Evolutionary conservation across 23 tunicate species (phyloP).

Genomic region (Styela plicata): DNA sequence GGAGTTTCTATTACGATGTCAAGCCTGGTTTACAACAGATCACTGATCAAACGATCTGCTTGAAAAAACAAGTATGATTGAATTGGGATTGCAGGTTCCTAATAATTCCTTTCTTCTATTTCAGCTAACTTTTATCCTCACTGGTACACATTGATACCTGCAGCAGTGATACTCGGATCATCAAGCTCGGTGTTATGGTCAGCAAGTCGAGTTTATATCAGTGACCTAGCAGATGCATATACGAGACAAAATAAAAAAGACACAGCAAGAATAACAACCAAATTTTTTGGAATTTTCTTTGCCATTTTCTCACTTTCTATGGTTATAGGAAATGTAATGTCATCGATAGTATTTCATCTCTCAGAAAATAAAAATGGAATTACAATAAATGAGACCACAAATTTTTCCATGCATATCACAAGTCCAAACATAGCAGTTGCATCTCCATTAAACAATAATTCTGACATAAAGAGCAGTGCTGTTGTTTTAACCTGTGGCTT

Average conservation of each 20-base stretch:
- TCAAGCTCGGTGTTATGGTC: slow-evolving; percentile 68
- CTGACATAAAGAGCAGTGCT: neutral
- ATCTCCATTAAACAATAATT: neutral
- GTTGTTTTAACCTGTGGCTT: neutral
- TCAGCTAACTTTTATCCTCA: slow-evolving; percentile 78
- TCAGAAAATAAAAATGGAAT: slow-evolving; percentile 20
- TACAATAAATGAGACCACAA: neutral
- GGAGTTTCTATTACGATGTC: too few relatives aligned
- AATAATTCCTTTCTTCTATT: too few relatives aligned
- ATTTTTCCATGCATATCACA: neutral
- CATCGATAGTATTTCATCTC: slow-evolving; percentile 52
- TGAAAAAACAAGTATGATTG: too few relatives aligned
- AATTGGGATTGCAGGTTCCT: too few relatives aligned
- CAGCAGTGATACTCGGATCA: slow-evolving; percentile 63
- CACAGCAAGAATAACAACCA: slow-evolving; percentile 41
- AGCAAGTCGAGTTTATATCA: slow-evolving; percentile 54
- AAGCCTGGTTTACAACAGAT: too few relatives aligned
- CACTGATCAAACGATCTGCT: too few relatives aligned
- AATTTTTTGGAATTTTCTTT: slow-evolving; percentile 65
- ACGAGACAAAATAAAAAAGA: slow-evolving; percentile 38
- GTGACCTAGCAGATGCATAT: slow-evolving; percentile 48
- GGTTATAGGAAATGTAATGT: slow-evolving; percentile 56
- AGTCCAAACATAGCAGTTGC: neutral
- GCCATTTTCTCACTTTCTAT: slow-evolving; percentile 50
- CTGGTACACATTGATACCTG: slow-evolving; percentile 61